Base-by-base conservation (phyloP, 2,797 vertebrate genomes). In the Coregonus ussuriensis region DNA sequence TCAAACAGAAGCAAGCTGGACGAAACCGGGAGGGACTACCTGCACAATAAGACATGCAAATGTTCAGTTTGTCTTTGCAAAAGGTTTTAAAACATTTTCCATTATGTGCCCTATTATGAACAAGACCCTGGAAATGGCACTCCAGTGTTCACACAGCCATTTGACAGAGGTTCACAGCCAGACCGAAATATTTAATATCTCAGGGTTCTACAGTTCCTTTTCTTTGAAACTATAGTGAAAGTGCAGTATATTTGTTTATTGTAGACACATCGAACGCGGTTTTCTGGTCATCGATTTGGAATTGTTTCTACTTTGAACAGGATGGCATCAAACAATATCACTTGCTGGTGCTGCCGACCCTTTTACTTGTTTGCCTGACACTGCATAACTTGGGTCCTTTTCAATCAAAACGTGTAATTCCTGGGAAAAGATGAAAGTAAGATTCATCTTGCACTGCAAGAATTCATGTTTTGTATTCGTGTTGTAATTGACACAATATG, bases 171-270 rank as follows among this genome's bases (percentile, higher is more conserved):
- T 47, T 47, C 41, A 11, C 41, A 3, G 41, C 41, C 9, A 11
- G 9, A 47, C 41, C 9, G 9, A 47, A 47, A 25, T 77, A 69
- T 71, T 3, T 33, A 89, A 88, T 72, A 87, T 93, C 93, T 94
- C 93, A 93, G 93, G 93, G 91, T 92, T 92, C 78, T 80, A 78
- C 72, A 81, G 75, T 78, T 37, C 72, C 74, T 47, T 47, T 47
- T 47, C 41, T 11, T 47, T 47, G 41, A 47, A 47, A 47, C 41
- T 6, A 62, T 63, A 63, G n/a, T 63, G n/a, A 25, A 52, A 52
- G 51, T 52, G 21, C 33, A 74, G 52, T 82, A 81, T 77, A 18
- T 75, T 75, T 16, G 52, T 80, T 18, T 41, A 31, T 62, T 88
- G 47, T 78, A 76, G 70, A 81, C 75, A 16, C 41, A 47, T 47